These are phyloP conservation scores for Nemapogon koenigi DNA, from an alignment of 2,888 invertebrate genomes.

Conservation along the genomic window DNA sequence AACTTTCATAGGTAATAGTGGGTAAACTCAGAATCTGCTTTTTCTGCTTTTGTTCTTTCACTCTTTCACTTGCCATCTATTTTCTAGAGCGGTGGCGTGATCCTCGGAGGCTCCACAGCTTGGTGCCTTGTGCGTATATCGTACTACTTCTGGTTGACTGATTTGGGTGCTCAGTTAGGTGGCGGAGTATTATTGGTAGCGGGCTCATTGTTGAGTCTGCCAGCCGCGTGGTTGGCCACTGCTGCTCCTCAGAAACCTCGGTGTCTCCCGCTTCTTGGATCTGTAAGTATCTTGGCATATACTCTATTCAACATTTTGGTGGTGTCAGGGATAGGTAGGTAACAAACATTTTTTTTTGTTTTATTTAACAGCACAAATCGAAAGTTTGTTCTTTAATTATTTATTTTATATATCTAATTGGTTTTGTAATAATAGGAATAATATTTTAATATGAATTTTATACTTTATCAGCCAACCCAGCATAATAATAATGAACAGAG, in stretches of 20 bases:
- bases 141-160: slow-evolving; percentile 53
- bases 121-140: slow-evolving; percentile 48
- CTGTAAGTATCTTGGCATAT: slow-evolving; percentile 24
- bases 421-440: too few species aligned
- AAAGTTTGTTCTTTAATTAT: too few species aligned
- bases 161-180: slow-evolving; percentile 43
- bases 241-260: slow-evolving; percentile 42
- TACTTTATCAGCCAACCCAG: too few species aligned
- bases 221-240: slow-evolving; percentile 48
- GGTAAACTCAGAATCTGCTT: too few species aligned
- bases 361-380: too few species aligned
- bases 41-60: not conserved
- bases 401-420: too few species aligned
- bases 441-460: too few species aligned
- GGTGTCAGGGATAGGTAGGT: too few species aligned
- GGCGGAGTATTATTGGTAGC: slow-evolving; percentile 34
- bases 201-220: slow-evolving; percentile 44
- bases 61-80: slow-evolving; percentile 1
- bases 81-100: slow-evolving; percentile 42
- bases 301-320: too few species aligned
- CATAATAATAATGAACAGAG: too few species aligned
- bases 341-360: too few species aligned
- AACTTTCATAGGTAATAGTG: too few species aligned
- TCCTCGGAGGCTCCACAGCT: slow-evolving; percentile 39
- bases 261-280: slow-evolving; percentile 30